Base-by-base conservation (phyloP, 30 jellyfish, hydroid and myxozoan genomes). In the Pelagia noctiluca region DNA sequence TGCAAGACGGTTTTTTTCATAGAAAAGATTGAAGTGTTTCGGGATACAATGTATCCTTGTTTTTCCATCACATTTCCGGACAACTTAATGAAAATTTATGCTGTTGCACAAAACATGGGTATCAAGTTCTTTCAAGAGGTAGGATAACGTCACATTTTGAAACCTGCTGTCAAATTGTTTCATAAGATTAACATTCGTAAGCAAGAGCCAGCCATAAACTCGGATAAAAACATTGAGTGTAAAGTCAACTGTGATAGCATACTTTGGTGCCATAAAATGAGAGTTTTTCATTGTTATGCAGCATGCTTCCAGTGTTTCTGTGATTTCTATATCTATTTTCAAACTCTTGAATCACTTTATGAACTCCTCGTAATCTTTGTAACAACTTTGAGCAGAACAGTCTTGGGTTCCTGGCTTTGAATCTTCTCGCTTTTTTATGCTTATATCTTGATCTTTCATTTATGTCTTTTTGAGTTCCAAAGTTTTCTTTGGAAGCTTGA, bases 401-500 rank as follows among this genome's bases (percentile, higher is more conserved):
- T 8, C 68, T 52, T 52, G 12, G 68, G 26, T 52, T 42, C 57
- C 57, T 63, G 75, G 49, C 52, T n/a, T n/a, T n/a, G n/a, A n/a
- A 8, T 54, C 52, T 8, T 0, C 2, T 50, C 82, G 35, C 67
- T 37, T 70, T 4, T 11, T 1, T 7, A 70, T 70, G 61, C 31
- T 21, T 23, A 7, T 22, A 37, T n/a, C 23, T 25, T 34, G 65
- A 37, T 38, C 82, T 70, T 36, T 37, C 82, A 33, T 25, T 42
- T n/a, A n/a, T 29, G 60, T 23, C 46, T 29, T 53, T 22, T 46
- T 22, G 16, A 24, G 28, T 75, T 35, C 25, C 36, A 8, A 26
- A 23, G 89, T 77, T 77, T 77, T 77, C 69, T 71, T 38, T 36
- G 83, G 83, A 23, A 71, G 83, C 37, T 13, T 42, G 24, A 71